Percentiles rank a stretch among this genome's conserved stretches.
Evolutionary conservation across 1,140 invertebrate species (phyloP).

Genomic region (Danaus melanippus): DNA sequence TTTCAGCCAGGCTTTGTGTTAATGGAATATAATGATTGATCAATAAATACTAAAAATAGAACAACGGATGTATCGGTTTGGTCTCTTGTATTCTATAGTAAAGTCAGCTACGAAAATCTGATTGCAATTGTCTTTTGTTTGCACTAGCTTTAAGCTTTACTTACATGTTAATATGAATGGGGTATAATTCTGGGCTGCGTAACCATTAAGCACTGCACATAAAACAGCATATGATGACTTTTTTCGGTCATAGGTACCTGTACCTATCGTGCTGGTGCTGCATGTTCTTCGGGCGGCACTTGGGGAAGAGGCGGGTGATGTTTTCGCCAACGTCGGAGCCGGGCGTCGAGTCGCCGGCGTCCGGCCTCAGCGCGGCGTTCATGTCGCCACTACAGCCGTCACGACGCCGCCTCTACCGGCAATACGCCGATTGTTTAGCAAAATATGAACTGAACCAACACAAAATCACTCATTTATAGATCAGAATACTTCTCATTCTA

Average conservation of each 20-base stretch:
- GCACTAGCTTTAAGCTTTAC: no score
- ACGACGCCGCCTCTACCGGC: constrained; percentile 53
- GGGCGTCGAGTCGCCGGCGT: constrained; percentile 64
- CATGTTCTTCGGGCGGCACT: constrained; percentile 82
- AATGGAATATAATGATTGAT: constrained; percentile 11
- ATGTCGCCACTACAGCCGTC: constrained; percentile 48
- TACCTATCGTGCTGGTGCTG: constrained; percentile 71
- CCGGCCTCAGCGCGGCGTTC: constrained; percentile 56
- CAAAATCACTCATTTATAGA: not conserved
- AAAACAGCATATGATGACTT: no score
- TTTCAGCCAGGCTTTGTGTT: constrained; percentile 14
- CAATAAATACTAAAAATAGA: constrained; percentile 7
- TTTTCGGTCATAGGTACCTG: no score
- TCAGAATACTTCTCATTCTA: no score
- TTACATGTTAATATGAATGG: no score
- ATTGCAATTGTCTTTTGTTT: no score
- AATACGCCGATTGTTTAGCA: constrained; percentile 30
- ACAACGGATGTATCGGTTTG: no score
- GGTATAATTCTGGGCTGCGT: no score
- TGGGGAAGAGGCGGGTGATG: constrained; percentile 86
- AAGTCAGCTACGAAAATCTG: no score
- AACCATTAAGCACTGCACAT: no score
- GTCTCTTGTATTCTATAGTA: no score
- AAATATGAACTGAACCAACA: not conserved
- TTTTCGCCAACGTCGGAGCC: constrained; percentile 76